Conservation (phyloP, 2,113 vertebrate species). For the Electrona antarctica region DNA sequence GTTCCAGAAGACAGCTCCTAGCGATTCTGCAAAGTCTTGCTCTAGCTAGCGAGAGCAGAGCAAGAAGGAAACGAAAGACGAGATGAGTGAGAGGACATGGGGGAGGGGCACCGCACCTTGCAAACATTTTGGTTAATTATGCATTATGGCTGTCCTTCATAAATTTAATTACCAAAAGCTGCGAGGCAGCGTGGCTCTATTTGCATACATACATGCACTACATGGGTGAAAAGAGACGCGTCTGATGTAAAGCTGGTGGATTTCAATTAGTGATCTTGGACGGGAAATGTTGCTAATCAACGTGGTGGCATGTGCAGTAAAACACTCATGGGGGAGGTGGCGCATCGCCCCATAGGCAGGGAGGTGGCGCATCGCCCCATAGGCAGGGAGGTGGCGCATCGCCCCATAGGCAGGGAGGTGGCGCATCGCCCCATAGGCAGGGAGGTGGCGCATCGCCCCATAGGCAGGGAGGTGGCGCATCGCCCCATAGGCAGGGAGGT, state of each 20-base stretch:
- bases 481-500: neutral
- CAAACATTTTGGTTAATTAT: slow-evolving; percentile 85
- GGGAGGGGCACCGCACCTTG: slow-evolving; percentile 15
- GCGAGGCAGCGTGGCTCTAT: slow-evolving; percentile 58
- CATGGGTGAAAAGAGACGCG: slow-evolving; percentile 46
- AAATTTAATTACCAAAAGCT: slow-evolving; percentile 66
- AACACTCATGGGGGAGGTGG: slow-evolving; percentile 20
- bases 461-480: neutral
- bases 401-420: neutral
- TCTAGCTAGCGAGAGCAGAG: neutral
- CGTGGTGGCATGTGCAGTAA: slow-evolving; percentile 41
- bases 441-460: neutral
- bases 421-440: neutral
- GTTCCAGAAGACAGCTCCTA: slow-evolving; percentile 62
- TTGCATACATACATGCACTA: slow-evolving; percentile 49
- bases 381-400: neutral
- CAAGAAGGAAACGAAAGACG: neutral
- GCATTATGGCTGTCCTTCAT: slow-evolving; percentile 97
- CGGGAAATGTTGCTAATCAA: slow-evolving; percentile 59
- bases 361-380: neutral
- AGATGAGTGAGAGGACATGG: neutral
- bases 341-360: neutral
- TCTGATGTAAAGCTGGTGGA: slow-evolving; percentile 60
- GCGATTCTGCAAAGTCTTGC: slow-evolving; percentile 54
- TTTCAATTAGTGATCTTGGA: slow-evolving; percentile 67